Evolutionary conservation across 2,888 invertebrate species (phyloP), one percentile per base, ranked within the genome.

Genomic region (Himalopsyche anomala): DNA sequence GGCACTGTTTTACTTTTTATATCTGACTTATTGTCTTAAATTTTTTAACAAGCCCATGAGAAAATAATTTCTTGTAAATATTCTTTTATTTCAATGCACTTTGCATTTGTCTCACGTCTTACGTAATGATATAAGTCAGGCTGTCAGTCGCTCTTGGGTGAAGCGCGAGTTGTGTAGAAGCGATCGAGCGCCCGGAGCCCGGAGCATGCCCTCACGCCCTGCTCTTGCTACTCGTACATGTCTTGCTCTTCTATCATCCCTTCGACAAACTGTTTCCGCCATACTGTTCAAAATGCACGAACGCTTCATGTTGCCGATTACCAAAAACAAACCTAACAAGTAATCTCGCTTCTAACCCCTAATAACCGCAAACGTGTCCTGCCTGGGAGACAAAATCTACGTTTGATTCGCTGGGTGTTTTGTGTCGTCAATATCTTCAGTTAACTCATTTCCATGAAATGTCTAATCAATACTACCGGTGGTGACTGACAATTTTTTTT

Each of bases 141-240:
- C 36, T 12, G 36, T 36, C 74, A 36, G 55, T 55, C 56, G n/a
- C 54, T 56, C 82, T 42, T 17, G 82, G 55, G 55, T 54, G 82
- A 55, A 54, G 55, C 42, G 81, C 81, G 81, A 11, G 51, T 51
- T 42, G 42, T n/a, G 83, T 85, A 55, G 5, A 85, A 82, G 84
- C 82, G 45, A 81, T 38, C 36, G 62, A 28, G 80, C 56, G 51
- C 84, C 42, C 36, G 84, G 69, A 42, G 84, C 84, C 62, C 79
- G 83, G 86, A 79, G 86, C 86, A 84, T 81, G 85, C 69, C 85
- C 42, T 84, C 85, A 51, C 79, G 80, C 80, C 83, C 83, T 45
- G 56, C 55, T 45, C 74, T 74, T 36, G 74, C 74, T 74, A 74
- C 74, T 62, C 62, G 40, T 45, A 83, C 42, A 42, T 79, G 81